phyloP scores from a whole-genome alignment of 1,140 invertebrate genomes.

The Drusus annulatus region DNA sequence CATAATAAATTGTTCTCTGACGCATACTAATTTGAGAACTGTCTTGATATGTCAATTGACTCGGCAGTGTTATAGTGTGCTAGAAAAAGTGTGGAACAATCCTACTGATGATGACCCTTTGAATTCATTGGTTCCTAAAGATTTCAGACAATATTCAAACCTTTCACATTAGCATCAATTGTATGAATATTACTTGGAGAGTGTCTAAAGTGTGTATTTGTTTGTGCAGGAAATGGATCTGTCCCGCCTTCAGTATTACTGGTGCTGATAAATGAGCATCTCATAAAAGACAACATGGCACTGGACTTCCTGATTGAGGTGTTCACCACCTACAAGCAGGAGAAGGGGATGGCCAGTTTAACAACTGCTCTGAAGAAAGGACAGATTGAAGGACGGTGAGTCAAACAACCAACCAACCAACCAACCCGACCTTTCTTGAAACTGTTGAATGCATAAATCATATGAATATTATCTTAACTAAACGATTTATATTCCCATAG shows the following conservation, averaged over 20 bases:
- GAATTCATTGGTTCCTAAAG: slow-evolving; percentile 70
- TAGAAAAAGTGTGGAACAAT: slow-evolving; percentile 56
- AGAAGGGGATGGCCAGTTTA: slow-evolving; percentile 89
- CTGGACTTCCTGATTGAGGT: slow-evolving; percentile 94
- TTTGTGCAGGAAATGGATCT: slow-evolving; percentile 80
- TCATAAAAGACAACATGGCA: slow-evolving; percentile 95
- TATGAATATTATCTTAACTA: no score
- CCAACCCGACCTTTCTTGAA: neutral
- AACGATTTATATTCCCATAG: no score
- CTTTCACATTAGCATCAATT: neutral
- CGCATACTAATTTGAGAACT: slow-evolving; percentile 65
- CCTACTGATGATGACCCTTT: slow-evolving; percentile 70
- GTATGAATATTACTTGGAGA: neutral
- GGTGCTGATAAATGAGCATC: slow-evolving; percentile 90
- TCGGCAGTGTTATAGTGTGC: slow-evolving; percentile 65
- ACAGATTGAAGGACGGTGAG: slow-evolving; percentile 85
- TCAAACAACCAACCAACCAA: slow-evolving; percentile 11
- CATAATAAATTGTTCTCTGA: neutral
- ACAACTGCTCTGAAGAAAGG: slow-evolving; percentile 90
- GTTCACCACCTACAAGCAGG: slow-evolving; percentile 91
- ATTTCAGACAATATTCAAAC: slow-evolving; percentile 31
- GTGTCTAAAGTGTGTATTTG: neutral
- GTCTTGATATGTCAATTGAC: slow-evolving; percentile 51
- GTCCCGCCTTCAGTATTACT: slow-evolving; percentile 88
- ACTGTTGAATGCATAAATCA: neutral